These are phyloP conservation scores for Jaculus jaculus DNA, from an alignment of 2,113 vertebrate species.

Conservation along the genomic window DNA sequence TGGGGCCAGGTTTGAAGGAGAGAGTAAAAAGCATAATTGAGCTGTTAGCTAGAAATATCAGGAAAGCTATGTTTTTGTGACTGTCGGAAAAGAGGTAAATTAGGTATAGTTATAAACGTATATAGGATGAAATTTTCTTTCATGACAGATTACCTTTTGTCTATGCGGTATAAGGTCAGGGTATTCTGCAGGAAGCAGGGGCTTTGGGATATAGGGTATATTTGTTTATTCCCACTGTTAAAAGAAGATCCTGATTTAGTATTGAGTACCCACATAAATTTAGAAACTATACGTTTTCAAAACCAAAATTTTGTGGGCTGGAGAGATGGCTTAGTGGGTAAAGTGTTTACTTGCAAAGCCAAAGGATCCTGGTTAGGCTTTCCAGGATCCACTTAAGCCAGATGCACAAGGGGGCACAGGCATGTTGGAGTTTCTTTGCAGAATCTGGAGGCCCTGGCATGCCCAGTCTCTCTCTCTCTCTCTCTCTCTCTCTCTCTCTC, in stretches of 20 bases:
- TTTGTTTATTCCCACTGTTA: background rate
- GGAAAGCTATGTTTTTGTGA: background rate
- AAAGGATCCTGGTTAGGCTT: too few relatives aligned
- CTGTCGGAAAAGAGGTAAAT: background rate
- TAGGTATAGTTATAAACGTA: background rate
- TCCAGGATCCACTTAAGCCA: too few relatives aligned
- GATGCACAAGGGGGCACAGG: too few relatives aligned
- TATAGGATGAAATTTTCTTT: conserved; percentile 14
- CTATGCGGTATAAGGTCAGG: background rate
- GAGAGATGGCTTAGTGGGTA: too few relatives aligned
- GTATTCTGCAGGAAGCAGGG: background rate
- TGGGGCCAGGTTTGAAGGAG: background rate
- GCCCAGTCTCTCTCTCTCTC: too few relatives aligned
- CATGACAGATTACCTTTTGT: background rate
- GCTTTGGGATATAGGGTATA: background rate
- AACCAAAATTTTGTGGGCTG: background rate
- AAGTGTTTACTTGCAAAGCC: too few relatives aligned
- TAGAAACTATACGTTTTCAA: background rate
- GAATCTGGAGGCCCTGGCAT: too few relatives aligned
- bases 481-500: too few relatives aligned
- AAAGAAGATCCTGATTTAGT: background rate
- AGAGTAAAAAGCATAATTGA: background rate
- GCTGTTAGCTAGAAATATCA: background rate
- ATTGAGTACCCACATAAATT: background rate
- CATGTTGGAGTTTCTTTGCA: too few relatives aligned